Evolutionary conservation across 2,797 vertebrate species (phyloP), one percentile per base, ranked within the genome.

Genomic region (Darevskia nairensis): DNA sequence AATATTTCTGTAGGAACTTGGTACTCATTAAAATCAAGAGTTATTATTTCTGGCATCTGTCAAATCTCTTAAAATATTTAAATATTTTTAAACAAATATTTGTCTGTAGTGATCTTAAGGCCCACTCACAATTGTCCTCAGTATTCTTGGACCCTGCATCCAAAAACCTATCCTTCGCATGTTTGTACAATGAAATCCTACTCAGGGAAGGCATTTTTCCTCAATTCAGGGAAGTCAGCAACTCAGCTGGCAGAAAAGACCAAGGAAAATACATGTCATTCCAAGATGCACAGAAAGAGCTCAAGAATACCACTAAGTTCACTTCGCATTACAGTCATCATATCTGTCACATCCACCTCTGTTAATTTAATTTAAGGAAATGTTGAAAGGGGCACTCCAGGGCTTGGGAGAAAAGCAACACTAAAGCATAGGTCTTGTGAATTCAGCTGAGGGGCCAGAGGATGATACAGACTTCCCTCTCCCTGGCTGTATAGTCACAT

Each of bases 171-270:
- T 1, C 84, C 39, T 91, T 76, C 19, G 44, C 8, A 27, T 29
- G 1, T 21, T 91, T 93, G 87, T 84, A 41, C 27, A 91, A 55
- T 39, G 66, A 89, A 93, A 91, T 89, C 64, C 79, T 83, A 29
- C 64, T 86, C 61, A 50, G 64, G 82, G 39, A 64, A 80, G 66
- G 86, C 1, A 85, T 81, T 82, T 84, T 86, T 79, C 17, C 15
- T 82, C 50, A 87, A 8, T 41, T 89, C 1, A 0, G 50, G 25
- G 13, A 92, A 82, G 21, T 91, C 82, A 86, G 84, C 68, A 86
- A 87, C 2, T 25, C 50, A 87, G 1, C 41, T 74, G 10, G 27
- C 79, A 88, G 61, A 77, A 50, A 86, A 82, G 6, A 87, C 9
- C 44, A 89, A 8, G 68, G 55, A 86, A 93, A 94, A 86, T 4